phyloP scores from a whole-genome alignment of 2,113 vertebrate genomes.

The Micronisus gabar region DNA sequence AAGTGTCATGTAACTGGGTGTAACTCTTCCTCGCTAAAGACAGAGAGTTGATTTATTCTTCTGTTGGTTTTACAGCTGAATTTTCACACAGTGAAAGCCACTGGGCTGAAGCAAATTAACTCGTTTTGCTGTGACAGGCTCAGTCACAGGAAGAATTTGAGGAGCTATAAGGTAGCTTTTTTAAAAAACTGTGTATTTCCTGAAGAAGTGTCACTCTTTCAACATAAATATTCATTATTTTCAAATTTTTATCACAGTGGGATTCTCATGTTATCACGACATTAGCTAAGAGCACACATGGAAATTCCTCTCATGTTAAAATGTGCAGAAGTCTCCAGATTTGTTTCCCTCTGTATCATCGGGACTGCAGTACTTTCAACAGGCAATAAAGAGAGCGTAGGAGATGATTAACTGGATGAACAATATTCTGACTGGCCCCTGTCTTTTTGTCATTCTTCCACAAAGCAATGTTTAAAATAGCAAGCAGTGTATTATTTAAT shows the following conservation, averaged over 20 bases:
- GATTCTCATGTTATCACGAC: background rate
- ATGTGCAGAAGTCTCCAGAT: background rate
- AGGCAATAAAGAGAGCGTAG: background rate
- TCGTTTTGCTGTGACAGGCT: background rate
- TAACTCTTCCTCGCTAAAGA: background rate
- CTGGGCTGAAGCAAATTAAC: background rate
- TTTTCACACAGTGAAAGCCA: background rate
- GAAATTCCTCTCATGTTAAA: background rate
- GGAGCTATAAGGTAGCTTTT: background rate
- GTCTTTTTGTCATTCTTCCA: background rate
- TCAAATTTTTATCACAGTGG: background rate
- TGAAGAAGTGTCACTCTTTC: background rate
- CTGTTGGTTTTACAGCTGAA: background rate
- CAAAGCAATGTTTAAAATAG: background rate
- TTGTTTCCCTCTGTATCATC: background rate
- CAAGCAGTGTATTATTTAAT: background rate
- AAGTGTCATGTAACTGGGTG: background rate
- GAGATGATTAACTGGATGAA: background rate
- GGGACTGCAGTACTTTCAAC: background rate
- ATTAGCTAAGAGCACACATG: background rate
- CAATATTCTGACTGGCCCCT: background rate
- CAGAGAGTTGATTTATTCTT: background rate
- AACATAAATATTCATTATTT: background rate
- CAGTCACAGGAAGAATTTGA: background rate
- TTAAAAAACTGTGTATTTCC: background rate